Percentiles rank a stretch among this genome's conserved stretches.
phyloP scores from a whole-genome alignment of 2,797 vertebrate species.

The Brachyrhaphis roseni region DNA sequence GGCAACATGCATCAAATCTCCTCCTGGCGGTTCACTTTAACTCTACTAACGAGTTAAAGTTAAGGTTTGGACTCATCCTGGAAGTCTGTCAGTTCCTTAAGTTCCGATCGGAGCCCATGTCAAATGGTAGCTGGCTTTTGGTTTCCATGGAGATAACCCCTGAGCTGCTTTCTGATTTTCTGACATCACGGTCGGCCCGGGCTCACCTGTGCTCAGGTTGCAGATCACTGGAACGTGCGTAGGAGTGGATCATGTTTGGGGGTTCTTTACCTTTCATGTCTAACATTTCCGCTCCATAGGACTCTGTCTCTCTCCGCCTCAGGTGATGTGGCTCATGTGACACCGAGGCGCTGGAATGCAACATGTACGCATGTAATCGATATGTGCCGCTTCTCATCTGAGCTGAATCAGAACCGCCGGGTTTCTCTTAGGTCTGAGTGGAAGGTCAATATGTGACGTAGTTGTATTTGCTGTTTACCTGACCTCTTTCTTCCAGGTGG shows the following conservation, averaged over 20 bases:
- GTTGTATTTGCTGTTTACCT: not conserved
- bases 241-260: constrained; percentile 50
- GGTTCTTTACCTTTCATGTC: constrained; percentile 43
- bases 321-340: constrained; percentile 26
- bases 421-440: not conserved
- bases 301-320: constrained; percentile 11
- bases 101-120: not conserved
- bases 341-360: constrained; percentile 1
- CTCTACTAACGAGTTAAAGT: not conserved
- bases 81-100: not conserved
- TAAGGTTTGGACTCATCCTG: not conserved
- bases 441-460: not conserved
- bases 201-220: constrained; percentile 64
- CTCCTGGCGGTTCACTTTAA: not conserved
- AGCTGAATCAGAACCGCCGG: not conserved
- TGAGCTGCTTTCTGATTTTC: constrained; percentile 6
- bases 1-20: not conserved
- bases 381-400: not conserved
- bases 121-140: not conserved
- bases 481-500: not conserved
- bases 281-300: constrained; percentile 25
- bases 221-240: constrained; percentile 38
- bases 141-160: constrained; percentile 1
- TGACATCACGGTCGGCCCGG: constrained; percentile 28
- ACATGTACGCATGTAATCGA: not conserved